Evolutionary conservation across 2,797 vertebrate species (phyloP), one percentile per base, ranked within the genome.

Genomic region (Crocidura indochinensis): DNA sequence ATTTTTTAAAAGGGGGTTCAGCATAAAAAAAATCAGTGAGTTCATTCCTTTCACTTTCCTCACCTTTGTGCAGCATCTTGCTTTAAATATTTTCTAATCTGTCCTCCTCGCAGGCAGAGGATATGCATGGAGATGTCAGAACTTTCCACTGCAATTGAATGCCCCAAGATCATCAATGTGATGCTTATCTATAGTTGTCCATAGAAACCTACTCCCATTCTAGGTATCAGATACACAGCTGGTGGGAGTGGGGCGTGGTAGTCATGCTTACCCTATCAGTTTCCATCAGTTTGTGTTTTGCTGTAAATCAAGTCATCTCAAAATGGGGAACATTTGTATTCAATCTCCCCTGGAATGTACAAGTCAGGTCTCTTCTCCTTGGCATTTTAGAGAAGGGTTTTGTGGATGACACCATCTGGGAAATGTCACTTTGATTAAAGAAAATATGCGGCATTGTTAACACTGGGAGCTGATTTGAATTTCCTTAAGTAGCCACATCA

Each of bases 401-500:
- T 65, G 87, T 96, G 81, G 95, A 92, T 95, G 94, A 97, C 94
- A 97, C 76, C 84, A 89, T 94, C 93, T 96, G 94, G 96, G 94
- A 95, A 95, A 92, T 96, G 95, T 97, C 77, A 95, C 94, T 94
- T 92, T 94, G 95, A 95, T 96, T 96, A 92, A 97, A 96, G 92
- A 94, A 96, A 96, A 94, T 91, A 94, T 65, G 94, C 91, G 91
- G 91, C 83, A 6, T 44, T 80, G 72, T 92, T 94, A 87, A 93
- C 92, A 84, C 29, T 75, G 91, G 94, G 81, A 74, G 38, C 56
- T 95, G 78, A 15, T 44, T 76, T 69, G 94, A 88, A 64, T 92
- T 80, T 91, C 73, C 62, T 94, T 1, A 1, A 53, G 92, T 94
- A 94, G 92, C 92, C 90, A 12, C 88, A 76, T 75, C 85, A 94